phyloP scores from a whole-genome alignment of 2,797 vertebrate species.

The Anabas testudineus region DNA sequence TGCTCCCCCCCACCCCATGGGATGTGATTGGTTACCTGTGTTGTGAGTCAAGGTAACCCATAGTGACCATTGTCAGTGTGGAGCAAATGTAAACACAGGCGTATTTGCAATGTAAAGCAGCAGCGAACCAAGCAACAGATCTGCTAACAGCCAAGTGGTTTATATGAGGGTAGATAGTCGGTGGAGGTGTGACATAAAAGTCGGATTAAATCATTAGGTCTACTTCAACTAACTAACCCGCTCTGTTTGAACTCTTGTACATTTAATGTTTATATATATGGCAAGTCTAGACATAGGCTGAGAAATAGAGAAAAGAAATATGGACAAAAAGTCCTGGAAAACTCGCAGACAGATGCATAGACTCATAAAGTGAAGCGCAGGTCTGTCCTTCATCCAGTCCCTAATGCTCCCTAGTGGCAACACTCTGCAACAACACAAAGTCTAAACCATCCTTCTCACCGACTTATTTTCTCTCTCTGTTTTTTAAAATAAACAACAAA shows the following conservation, averaged over 20 bases:
- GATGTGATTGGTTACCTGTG: slow-evolving; percentile 81
- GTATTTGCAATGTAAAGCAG: slow-evolving; percentile 84
- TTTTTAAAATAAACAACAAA: background rate
- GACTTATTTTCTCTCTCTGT: background rate
- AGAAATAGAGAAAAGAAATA: background rate
- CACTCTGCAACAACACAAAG: slow-evolving; percentile 30
- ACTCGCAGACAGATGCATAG: background rate
- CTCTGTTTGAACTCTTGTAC: background rate
- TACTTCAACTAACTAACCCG: background rate
- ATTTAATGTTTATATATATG: background rate
- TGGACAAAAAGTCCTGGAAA: background rate
- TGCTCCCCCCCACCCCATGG: slow-evolving; percentile 39
- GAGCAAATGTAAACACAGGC: slow-evolving; percentile 80
- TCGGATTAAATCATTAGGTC: slow-evolving; percentile 12
- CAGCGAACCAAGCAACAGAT: slow-evolving; percentile 40
- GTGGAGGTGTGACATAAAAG: slow-evolving; percentile 24
- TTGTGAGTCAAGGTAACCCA: slow-evolving; percentile 80
- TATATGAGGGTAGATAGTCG: slow-evolving; percentile 21
- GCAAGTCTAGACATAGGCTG: background rate
- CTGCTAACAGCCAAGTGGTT: slow-evolving; percentile 56
- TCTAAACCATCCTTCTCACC: background rate
- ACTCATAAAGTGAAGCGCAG: background rate
- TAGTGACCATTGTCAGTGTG: slow-evolving; percentile 79
- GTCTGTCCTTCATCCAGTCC: slow-evolving; percentile 39
- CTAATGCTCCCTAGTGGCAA: slow-evolving; percentile 75